phyloP scores from a whole-genome alignment of 2,888 invertebrate genomes.

The Drosophila falleni region DNA sequence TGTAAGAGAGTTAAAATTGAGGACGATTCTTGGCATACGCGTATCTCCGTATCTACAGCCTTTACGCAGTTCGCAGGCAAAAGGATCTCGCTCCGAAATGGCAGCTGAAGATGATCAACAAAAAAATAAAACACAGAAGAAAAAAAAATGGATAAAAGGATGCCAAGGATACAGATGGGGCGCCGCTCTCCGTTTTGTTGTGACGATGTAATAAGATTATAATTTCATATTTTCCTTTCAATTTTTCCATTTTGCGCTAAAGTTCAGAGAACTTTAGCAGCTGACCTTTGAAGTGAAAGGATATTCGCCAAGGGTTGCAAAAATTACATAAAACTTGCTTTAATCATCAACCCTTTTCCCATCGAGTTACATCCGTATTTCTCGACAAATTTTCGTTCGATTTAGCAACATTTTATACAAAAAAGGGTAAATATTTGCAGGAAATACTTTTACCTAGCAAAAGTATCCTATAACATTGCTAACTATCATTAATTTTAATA shows the following conservation, averaged over 20 bases:
- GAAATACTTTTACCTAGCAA: constrained; percentile 10
- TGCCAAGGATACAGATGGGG: constrained; percentile 52
- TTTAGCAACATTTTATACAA: constrained; percentile 52
- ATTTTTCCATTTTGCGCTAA: constrained; percentile 26
- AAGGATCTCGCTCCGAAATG: constrained; percentile 38
- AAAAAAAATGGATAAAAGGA: constrained; percentile 42
- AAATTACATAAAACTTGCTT: constrained; percentile 32
- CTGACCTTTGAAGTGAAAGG: constrained; percentile 55
- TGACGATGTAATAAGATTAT: constrained; percentile 79
- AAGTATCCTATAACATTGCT: constrained; percentile 61
- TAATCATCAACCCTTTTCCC: constrained; percentile 45
- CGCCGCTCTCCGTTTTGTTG: constrained; percentile 60
- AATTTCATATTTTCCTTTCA: constrained; percentile 69
- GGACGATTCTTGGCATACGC: constrained; percentile 78
- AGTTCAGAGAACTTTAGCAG: constrained; percentile 60
- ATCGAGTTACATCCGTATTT: constrained; percentile 37
- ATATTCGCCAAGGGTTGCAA: constrained; percentile 58
- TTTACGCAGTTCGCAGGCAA: constrained; percentile 61
- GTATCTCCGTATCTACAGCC: constrained; percentile 78
- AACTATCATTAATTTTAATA: constrained; percentile 83
- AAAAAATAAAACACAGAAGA: constrained; percentile 28
- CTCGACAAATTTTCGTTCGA: constrained; percentile 38
- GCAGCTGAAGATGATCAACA: constrained; percentile 77
- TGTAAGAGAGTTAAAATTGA: constrained; percentile 61
- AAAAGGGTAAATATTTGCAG: constrained; percentile 67